Base-by-base conservation (phyloP, 2,888 invertebrate species). In the Anaspis maculata region DNA sequence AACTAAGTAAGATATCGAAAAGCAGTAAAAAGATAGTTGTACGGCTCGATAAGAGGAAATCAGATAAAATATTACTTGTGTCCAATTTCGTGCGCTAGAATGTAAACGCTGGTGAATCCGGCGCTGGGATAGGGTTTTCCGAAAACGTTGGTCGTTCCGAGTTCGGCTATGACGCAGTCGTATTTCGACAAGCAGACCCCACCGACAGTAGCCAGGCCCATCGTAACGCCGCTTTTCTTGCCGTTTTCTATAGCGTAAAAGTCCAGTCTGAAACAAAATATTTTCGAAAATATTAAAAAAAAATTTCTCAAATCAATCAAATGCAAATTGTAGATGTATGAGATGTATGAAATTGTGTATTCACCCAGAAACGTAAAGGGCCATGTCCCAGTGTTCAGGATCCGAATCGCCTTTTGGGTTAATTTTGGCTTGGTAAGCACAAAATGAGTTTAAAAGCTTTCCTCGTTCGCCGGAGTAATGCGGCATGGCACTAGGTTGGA, bases 51-150 rank as follows among this genome's bases (percentile, higher is more conserved):
- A n/a, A n/a, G n/a, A n/a, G n/a, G n/a, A n/a, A n/a, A n/a, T n/a
- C 19, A 70, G 72, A 68, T 72, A 19, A 19, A 19, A 9, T 6
- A 19, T 19, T 19, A 85, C 84, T 84, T 85, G 64, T 83, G 86
- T 41, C 85, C 86, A 39, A 87, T 84, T 70, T 86, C 87, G 59
- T 86, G 86, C 1, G 85, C 85, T 41, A 84, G 73, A 55, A 86
- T 81, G 62, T 83, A 86, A 51, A 86, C 80, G 29, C 85, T 83
- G 11, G 83, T 83, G 60, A 85, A 84, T n/a, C 86, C 85, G 13
- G 85, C 82, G 21, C 85, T 85, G 3, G 85, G 85, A 64, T 83
- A 85, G 2, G 85, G 84, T 42, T 82, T 77, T 27, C 84, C 83
- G 49, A 79, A 74, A 25, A 73, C 64, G 64, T 83, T 83, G 1